Conservation (phyloP, 2,888 invertebrate species). For the Melanostoma mellinum region DNA sequence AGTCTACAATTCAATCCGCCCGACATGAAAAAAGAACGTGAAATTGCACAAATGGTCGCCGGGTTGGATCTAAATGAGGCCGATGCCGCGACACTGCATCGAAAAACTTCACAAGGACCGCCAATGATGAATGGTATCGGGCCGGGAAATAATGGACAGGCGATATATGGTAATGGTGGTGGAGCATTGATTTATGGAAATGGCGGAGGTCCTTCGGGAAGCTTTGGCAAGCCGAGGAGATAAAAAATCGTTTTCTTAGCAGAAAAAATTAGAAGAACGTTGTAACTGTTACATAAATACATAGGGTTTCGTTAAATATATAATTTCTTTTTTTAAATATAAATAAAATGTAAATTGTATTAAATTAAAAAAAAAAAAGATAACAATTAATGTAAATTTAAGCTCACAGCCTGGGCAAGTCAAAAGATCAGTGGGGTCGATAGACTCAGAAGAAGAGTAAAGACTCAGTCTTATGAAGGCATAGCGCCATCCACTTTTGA, state of each 20-base stretch:
- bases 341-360: slow-evolving; percentile 59
- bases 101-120: slow-evolving; percentile 76
- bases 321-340: slow-evolving; percentile 12
- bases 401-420: slow-evolving; percentile 8
- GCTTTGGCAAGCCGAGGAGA: slow-evolving; percentile 81
- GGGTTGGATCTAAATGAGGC: slow-evolving; percentile 92
- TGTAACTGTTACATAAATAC: slow-evolving; percentile 39
- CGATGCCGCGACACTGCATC: slow-evolving; percentile 82
- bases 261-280: slow-evolving; percentile 73
- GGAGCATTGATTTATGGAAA: slow-evolving; percentile 75
- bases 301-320: slow-evolving; percentile 20
- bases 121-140: slow-evolving; percentile 76
- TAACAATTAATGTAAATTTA: slow-evolving; percentile 2
- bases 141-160: slow-evolving; percentile 72
- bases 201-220: slow-evolving; percentile 77
- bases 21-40: slow-evolving; percentile 93
- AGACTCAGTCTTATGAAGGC: too few species aligned
- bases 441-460: slow-evolving; percentile 10
- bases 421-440: background rate
- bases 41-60: slow-evolving; percentile 96
- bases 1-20: slow-evolving; percentile 94
- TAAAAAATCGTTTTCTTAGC: slow-evolving; percentile 73
- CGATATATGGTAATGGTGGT: slow-evolving; percentile 77
- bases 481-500: too few species aligned
- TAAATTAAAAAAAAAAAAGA: slow-evolving; percentile 31